These are phyloP conservation scores for Myiagra hebetior DNA, from an alignment of 2,113 vertebrate species.

Conservation along the genomic window DNA sequence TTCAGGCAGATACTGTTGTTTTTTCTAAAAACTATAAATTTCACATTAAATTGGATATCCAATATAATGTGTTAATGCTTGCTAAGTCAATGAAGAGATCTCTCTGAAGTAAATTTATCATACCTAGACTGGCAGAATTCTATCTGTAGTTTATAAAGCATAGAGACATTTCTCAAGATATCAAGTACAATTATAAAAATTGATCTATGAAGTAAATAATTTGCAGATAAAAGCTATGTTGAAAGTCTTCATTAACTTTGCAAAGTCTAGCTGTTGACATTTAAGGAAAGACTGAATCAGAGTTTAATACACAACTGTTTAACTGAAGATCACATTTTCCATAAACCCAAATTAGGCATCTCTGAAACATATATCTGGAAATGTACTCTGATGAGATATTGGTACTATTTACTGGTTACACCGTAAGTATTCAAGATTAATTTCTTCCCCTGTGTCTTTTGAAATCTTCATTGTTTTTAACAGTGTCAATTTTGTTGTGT, in stretches of 20 bases:
- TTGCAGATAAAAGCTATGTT: not conserved
- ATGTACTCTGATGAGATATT: not conserved
- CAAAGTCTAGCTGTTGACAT: not conserved
- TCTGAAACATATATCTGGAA: not conserved
- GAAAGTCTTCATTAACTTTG: not conserved
- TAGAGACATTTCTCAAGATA: not conserved
- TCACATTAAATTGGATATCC: not conserved
- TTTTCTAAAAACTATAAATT: not conserved
- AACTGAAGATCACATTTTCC: not conserved
- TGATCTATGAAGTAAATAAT: not conserved
- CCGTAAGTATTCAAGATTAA: not conserved
- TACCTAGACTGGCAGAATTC: not conserved
- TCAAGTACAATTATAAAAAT: not conserved
- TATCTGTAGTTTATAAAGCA: not conserved
- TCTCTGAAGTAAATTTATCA: not conserved
- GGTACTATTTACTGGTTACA: not conserved
- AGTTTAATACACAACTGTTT: not conserved
- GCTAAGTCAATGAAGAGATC: not conserved
- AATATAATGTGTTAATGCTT: not conserved
- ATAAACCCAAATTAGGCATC: not conserved
- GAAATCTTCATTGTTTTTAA: not conserved
- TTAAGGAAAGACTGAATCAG: not conserved
- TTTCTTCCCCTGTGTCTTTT: not conserved
- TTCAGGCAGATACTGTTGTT: not conserved
- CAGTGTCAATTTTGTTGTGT: not conserved